phyloP scores from a whole-genome alignment of 2,113 vertebrate genomes.

The Picathartes gymnocephalus region DNA sequence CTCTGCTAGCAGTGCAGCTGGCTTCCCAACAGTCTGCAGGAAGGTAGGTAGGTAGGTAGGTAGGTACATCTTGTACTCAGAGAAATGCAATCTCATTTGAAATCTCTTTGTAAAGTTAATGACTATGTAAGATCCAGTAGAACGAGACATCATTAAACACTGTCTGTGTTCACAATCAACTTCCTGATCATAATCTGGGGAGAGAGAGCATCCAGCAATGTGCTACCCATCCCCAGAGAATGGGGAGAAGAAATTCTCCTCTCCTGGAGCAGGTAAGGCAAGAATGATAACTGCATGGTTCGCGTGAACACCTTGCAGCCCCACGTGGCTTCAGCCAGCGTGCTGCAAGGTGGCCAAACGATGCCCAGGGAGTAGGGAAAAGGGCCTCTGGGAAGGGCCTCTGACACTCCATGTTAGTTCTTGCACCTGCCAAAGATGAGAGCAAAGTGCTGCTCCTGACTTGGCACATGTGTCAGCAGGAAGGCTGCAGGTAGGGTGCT shows the following conservation, averaged over 20 bases:
- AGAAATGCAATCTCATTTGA: not conserved
- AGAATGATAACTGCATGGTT: not conserved
- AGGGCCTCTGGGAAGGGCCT: not conserved
- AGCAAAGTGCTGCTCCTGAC: fast-evolving
- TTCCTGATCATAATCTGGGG: constrained; percentile 13
- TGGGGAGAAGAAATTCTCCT: not conserved
- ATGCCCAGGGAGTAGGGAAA: not conserved
- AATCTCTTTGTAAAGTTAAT: constrained; percentile 34
- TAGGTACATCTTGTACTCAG: not conserved
- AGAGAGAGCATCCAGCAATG: not conserved
- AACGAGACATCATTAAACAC: constrained; percentile 26
- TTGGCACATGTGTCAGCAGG: not conserved
- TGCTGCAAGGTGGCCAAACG: not conserved
- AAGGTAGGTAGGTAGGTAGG: not conserved
- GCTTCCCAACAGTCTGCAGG: not conserved
- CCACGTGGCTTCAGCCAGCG: fast-evolving
- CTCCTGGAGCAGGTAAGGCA: not conserved
- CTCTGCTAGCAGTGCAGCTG: not conserved
- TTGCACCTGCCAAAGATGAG: not conserved
- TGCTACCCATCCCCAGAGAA: not conserved
- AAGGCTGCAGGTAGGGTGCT: not conserved
- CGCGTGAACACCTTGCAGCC: not conserved
- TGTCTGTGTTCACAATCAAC: not conserved
- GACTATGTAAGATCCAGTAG: constrained; percentile 2
- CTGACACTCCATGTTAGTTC: fast-evolving